Conservation (phyloP, 2,888 invertebrate species). For the Cancer borealis region DNA sequence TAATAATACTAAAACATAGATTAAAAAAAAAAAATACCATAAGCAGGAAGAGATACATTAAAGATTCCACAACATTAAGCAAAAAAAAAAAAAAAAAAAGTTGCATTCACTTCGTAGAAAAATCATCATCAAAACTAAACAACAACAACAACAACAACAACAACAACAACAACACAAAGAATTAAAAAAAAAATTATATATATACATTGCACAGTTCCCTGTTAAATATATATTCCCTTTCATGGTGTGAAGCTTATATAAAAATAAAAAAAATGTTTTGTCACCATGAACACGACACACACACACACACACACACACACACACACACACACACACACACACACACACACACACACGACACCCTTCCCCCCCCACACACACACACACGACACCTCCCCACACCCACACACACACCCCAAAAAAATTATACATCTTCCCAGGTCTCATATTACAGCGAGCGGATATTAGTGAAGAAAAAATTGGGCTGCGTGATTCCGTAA, state of each 20-base stretch:
- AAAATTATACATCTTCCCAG: not conserved
- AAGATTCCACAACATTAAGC: not conserved
- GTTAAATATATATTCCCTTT: constrained; percentile 3
- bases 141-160: not conserved
- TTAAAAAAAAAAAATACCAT: not conserved
- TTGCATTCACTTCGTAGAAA: not conserved
- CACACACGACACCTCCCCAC: not conserved
- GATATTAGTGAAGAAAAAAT: not conserved
- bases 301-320: constrained; percentile 25
- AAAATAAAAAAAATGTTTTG: not conserved
- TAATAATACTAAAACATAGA: not conserved
- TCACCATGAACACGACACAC: not conserved
- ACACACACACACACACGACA: constrained; percentile 28
- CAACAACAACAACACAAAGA: not conserved
- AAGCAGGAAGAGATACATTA: not conserved
- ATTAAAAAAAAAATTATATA: not conserved
- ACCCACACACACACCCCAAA: not conserved
- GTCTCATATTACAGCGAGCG: not conserved
- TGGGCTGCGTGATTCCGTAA: not conserved
- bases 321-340: constrained; percentile 15
- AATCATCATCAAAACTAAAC: not conserved
- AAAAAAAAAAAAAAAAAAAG: not conserved
- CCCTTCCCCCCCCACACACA: not conserved
- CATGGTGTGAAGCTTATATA: not conserved
- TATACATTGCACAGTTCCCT: not conserved